Evolutionary conservation across 2,113 vertebrate genomes (phyloP).

Genomic region (Bubo scandiacus): DNA sequence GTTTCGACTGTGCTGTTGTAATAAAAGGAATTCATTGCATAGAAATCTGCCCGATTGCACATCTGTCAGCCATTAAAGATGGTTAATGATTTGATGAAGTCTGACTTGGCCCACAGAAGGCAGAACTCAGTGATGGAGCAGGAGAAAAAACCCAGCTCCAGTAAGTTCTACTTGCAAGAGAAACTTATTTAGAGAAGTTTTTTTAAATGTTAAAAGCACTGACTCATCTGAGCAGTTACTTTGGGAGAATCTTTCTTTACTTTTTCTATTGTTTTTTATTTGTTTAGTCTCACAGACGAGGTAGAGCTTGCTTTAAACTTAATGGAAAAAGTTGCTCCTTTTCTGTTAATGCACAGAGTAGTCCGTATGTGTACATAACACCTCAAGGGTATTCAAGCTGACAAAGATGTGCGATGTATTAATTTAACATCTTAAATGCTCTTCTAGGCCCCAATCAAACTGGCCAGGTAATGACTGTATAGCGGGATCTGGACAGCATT

Average conservation of each 20-base stretch:
- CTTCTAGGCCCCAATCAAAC: neutral
- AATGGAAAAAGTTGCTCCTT: neutral
- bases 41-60: neutral
- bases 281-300: neutral
- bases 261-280: neutral
- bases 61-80: neutral
- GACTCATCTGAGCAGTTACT: neutral
- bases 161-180: neutral
- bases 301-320: neutral
- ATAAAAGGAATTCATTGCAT: neutral
- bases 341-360: neutral
- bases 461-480: neutral
- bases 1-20: neutral
- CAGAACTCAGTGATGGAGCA: neutral
- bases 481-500: neutral
- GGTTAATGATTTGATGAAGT: neutral
- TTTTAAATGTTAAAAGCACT: neutral
- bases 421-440: neutral
- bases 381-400: neutral
- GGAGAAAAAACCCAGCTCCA: accelerated
- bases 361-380: neutral
- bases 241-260: neutral
- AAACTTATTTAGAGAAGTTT: neutral
- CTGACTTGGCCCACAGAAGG: neutral
- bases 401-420: neutral